phyloP scores from a whole-genome alignment of 1,140 invertebrate genomes.

The Euura saliciscinereae region DNA sequence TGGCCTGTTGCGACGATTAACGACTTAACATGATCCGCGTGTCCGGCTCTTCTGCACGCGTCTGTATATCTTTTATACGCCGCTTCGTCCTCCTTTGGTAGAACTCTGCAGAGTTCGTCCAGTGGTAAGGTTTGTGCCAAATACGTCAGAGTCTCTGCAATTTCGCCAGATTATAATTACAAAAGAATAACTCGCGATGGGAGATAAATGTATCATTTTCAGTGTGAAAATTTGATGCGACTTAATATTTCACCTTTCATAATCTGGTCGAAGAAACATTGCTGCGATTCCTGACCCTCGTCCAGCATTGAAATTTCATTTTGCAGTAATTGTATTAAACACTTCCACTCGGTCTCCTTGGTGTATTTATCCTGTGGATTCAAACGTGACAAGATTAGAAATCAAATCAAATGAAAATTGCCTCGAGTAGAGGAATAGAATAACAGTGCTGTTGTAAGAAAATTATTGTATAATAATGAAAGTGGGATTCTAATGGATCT shows the following conservation, averaged over 20 bases:
- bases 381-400: slow-evolving; percentile 17
- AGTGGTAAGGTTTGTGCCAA: slow-evolving; percentile 57
- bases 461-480: too few relatives aligned
- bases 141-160: slow-evolving; percentile 59
- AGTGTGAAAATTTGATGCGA: not conserved
- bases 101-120: slow-evolving; percentile 57
- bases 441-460: not conserved
- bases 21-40: slow-evolving; percentile 67
- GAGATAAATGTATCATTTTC: too few relatives aligned
- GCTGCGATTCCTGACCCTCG: slow-evolving; percentile 43
- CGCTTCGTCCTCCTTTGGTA: slow-evolving; percentile 54
- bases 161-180: slow-evolving; percentile 1
- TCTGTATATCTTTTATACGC: slow-evolving; percentile 59
- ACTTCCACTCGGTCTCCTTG: slow-evolving; percentile 62
- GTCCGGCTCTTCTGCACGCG: slow-evolving; percentile 62
- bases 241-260: slow-evolving; percentile 54
- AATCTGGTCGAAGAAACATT: slow-evolving; percentile 58
- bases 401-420: slow-evolving; percentile 24
- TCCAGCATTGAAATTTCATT: slow-evolving; percentile 52
- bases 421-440: slow-evolving; percentile 15
- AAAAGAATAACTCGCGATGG: too few relatives aligned
- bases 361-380: slow-evolving; percentile 58
- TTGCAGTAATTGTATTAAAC: slow-evolving; percentile 57
- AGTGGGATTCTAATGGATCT: too few relatives aligned
- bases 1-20: slow-evolving; percentile 67